Evolutionary conservation across 2,797 vertebrate genomes (phyloP).

Genomic region (Cossypha dichroa): DNA sequence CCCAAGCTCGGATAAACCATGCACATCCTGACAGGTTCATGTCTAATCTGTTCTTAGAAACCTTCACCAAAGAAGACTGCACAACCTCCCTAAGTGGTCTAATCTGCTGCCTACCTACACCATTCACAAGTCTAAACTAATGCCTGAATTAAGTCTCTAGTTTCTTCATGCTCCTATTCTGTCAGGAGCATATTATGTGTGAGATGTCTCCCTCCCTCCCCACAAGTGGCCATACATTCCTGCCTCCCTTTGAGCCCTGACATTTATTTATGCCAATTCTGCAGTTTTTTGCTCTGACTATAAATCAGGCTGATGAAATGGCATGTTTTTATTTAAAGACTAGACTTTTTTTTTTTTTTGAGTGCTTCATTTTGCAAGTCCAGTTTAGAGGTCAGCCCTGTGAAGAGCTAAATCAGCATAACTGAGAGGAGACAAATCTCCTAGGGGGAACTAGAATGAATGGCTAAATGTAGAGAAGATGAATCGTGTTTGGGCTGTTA

Average conservation of each 20-base stretch:
- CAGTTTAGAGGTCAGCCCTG: not conserved
- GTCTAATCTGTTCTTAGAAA: not conserved
- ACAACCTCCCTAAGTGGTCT: not conserved
- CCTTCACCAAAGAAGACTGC: not conserved
- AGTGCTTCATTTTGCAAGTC: not conserved
- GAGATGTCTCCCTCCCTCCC: not conserved
- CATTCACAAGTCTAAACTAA: not conserved
- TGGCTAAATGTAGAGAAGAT: not conserved
- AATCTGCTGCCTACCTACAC: not conserved
- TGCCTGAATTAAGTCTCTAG: not conserved
- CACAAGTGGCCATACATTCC: not conserved
- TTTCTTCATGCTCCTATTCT: conserved; percentile 20
- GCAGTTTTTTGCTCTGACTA: not conserved
- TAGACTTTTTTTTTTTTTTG: not conserved
- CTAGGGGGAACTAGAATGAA: not conserved
- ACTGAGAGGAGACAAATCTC: not conserved
- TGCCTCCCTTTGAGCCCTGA: not conserved
- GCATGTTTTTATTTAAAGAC: not conserved
- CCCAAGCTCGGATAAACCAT: not conserved
- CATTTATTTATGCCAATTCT: not conserved
- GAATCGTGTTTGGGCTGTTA: not conserved
- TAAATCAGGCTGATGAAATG: not conserved
- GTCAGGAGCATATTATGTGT: not conserved
- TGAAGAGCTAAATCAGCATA: conserved; percentile 5
- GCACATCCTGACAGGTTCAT: not conserved